Evolutionary conservation across 2,888 invertebrate genomes (phyloP).

Genomic region (Leptopterna dolabrata): DNA sequence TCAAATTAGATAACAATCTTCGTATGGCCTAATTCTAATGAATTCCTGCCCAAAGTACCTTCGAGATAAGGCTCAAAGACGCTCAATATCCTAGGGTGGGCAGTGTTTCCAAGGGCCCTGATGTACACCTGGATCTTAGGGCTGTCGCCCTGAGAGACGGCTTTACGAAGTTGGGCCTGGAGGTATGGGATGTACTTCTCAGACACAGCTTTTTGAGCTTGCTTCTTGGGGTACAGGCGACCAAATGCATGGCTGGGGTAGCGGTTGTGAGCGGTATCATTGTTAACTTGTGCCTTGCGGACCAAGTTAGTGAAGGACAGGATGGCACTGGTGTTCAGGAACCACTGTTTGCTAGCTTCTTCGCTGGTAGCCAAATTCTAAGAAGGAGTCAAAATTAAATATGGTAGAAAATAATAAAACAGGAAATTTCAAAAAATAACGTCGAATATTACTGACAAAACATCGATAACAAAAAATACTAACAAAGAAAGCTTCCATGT

Average conservation of each 20-base stretch:
- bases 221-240: constrained; percentile 70
- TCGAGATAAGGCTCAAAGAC: constrained; percentile 78
- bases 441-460: too few species aligned
- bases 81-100: constrained; percentile 72
- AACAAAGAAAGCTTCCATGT: constrained; percentile 73
- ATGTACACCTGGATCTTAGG: constrained; percentile 73
- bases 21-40: too few species aligned
- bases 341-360: constrained; percentile 70
- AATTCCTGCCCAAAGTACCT: constrained; percentile 69
- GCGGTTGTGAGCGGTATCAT: constrained; percentile 71
- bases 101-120: constrained; percentile 75
- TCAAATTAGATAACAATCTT: too few species aligned
- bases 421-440: neutral
- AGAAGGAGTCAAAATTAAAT: neutral
- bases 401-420: neutral
- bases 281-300: constrained; percentile 73
- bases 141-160: constrained; percentile 71
- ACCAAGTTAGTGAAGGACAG: constrained; percentile 74
- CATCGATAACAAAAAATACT: constrained; percentile 63
- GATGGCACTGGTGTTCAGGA: constrained; percentile 72
- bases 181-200: constrained; percentile 73
- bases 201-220: constrained; percentile 68
- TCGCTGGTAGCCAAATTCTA: constrained; percentile 70
- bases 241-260: constrained; percentile 78
- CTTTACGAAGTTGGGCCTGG: constrained; percentile 69